These are phyloP conservation scores for Hymenochirus boettgeri DNA, from an alignment of 2,113 vertebrate species.

Conservation along the genomic window DNA sequence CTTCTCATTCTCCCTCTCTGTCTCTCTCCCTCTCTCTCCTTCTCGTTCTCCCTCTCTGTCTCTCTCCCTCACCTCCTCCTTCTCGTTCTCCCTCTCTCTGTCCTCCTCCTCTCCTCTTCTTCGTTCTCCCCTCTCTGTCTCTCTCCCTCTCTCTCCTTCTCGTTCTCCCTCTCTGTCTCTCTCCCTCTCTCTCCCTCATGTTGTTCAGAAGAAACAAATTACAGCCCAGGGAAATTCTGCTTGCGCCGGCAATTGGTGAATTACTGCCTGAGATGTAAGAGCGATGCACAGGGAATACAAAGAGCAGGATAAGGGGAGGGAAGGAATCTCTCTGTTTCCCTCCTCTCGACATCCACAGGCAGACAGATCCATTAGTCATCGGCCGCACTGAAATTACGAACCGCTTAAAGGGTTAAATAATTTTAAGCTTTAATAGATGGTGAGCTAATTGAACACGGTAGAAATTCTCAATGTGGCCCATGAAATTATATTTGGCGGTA, in stretches of 20 bases:
- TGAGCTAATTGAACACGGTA: no score
- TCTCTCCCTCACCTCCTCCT: not conserved
- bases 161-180: not conserved
- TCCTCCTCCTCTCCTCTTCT: no score
- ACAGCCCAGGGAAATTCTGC: constrained; percentile 29
- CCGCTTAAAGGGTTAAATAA: no score
- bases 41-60: no score
- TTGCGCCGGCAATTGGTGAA: constrained; percentile 23
- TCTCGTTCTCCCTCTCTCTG: no score
- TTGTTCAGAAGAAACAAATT: constrained; percentile 15
- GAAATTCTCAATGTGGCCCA: no score
- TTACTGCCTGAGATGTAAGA: constrained; percentile 29
- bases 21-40: no score
- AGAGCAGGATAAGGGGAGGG: constrained; percentile 1
- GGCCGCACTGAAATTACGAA: no score
- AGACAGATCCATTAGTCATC: not conserved
- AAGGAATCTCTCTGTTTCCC: not conserved
- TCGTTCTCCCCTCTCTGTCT: not conserved
- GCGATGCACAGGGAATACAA: constrained; percentile 18
- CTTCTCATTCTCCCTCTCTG: no score
- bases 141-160: no score
- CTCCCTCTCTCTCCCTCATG: not conserved
- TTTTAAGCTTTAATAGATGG: no score
- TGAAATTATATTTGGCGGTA: no score
- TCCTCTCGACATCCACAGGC: not conserved